Percentiles rank a stretch among this genome's conserved stretches.
These are phyloP conservation scores for Propithecus deckenii DNA, from an alignment of 2,797 vertebrate species.

Conservation along the genomic window DNA sequence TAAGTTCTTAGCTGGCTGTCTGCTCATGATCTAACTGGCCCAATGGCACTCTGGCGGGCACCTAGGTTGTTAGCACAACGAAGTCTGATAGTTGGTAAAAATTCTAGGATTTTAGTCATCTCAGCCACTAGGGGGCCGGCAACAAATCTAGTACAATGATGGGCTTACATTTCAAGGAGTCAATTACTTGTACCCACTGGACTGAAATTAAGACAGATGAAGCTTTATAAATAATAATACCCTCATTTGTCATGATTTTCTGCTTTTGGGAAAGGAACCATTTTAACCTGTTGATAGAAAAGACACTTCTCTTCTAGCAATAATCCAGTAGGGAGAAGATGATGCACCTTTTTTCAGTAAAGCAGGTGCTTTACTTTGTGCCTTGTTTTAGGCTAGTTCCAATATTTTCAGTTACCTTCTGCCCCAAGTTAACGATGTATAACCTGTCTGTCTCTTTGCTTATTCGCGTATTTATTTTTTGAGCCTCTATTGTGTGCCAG, in stretches of 20 bases:
- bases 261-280: not conserved
- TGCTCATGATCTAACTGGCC: no score
- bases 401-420: not conserved
- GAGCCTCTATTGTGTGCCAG: not conserved
- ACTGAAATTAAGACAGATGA: not conserved
- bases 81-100: not conserved
- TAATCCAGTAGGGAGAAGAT: not conserved
- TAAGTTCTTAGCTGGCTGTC: not conserved
- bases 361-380: not conserved
- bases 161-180: not conserved
- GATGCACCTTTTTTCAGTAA: not conserved
- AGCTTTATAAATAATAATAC: not conserved
- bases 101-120: not conserved
- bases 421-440: not conserved
- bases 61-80: not conserved
- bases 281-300: not conserved
- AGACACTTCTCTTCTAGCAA: not conserved
- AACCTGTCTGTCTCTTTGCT: not conserved
- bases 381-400: not conserved
- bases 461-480: not conserved
- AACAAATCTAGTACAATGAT: not conserved
- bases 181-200: not conserved
- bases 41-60: fast-evolving
- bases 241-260: not conserved
- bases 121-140: not conserved